Evolutionary conservation across 1,140 invertebrate genomes (phyloP).

Genomic region (Hylaeus anthracinus): DNA sequence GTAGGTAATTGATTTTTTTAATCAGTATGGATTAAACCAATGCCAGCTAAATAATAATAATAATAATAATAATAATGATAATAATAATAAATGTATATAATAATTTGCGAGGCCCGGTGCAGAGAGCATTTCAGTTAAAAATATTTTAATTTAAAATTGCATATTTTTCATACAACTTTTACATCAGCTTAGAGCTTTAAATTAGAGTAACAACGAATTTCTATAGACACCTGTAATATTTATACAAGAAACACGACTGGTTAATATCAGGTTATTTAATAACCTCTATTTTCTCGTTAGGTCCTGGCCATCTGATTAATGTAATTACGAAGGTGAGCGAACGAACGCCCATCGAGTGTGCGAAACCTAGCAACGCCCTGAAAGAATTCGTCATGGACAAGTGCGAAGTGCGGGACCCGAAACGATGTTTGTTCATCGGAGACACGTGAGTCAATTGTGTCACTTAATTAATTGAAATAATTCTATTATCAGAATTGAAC

Average conservation of each 20-base stretch:
- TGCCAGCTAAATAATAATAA: background rate
- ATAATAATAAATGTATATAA: background rate
- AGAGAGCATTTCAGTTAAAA: too few relatives aligned
- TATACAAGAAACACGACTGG: too few relatives aligned
- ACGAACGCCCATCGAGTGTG: slow-evolving; percentile 75
- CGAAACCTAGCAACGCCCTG: slow-evolving; percentile 81
- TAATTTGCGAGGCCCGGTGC: too few relatives aligned
- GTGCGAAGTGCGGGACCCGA: slow-evolving; percentile 77
- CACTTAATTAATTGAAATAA: too few relatives aligned
- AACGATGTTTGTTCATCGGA: slow-evolving; percentile 84
- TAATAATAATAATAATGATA: background rate
- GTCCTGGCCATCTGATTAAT: slow-evolving; percentile 79
- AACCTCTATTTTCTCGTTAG: slow-evolving; percentile 64
- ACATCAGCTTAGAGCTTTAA: too few relatives aligned
- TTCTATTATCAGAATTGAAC: background rate
- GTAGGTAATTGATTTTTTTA: slow-evolving; percentile 54
- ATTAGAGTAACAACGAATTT: too few relatives aligned
- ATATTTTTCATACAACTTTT: too few relatives aligned
- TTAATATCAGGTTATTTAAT: background rate
- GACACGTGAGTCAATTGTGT: slow-evolving; percentile 79
- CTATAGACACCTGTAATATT: too few relatives aligned
- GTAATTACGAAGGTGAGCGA: slow-evolving; percentile 77
- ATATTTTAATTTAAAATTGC: too few relatives aligned
- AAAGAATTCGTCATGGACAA: slow-evolving; percentile 75
- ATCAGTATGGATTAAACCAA: background rate